A percentile compares a stretch with the other conserved stretches of the same genome.
phyloP scores from a whole-genome alignment of 2,888 invertebrate species.

The Anoplius nigerrimus region DNA sequence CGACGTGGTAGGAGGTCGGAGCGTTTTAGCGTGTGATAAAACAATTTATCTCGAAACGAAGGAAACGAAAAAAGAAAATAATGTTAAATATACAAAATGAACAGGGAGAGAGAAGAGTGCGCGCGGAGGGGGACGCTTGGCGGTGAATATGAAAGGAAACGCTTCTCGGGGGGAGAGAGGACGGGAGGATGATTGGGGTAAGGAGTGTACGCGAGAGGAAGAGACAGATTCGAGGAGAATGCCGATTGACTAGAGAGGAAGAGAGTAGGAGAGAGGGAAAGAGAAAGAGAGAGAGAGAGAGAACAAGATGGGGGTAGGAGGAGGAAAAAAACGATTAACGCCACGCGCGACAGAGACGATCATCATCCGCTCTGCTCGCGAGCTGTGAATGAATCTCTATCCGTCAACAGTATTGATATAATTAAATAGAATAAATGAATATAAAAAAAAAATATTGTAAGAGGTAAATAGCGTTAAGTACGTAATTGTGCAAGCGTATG shows the following conservation, averaged over 20 bases:
- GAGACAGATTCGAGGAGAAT: slow-evolving; percentile 9
- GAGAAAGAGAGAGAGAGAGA: slow-evolving; percentile 23
- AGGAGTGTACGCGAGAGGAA: background rate
- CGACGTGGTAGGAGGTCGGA: slow-evolving; percentile 13
- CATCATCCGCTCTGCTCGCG: slow-evolving; percentile 65
- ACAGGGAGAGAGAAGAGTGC: slow-evolving; percentile 10
- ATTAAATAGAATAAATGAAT: slow-evolving; percentile 74
- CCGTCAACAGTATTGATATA: slow-evolving; percentile 76
- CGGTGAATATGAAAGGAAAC: background rate
- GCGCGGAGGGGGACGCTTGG: background rate
- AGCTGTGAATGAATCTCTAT: slow-evolving; percentile 75
- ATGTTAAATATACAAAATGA: slow-evolving; percentile 5
- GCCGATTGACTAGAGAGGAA: slow-evolving; percentile 26
- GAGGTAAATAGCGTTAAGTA: slow-evolving; percentile 69
- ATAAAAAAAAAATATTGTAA: slow-evolving; percentile 70
- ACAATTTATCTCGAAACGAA: slow-evolving; percentile 41
- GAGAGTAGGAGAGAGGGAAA: slow-evolving; percentile 18
- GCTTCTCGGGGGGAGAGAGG: background rate
- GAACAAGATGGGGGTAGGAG: slow-evolving; percentile 16
- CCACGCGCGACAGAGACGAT: slow-evolving; percentile 69
- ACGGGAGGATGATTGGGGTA: background rate
- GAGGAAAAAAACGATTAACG: slow-evolving; percentile 54
- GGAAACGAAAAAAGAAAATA: slow-evolving; percentile 19
- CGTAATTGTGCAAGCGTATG: slow-evolving; percentile 69
- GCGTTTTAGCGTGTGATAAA: slow-evolving; percentile 53